Conservation (phyloP, 2,888 invertebrate species). For the Nowickia ferox region DNA sequence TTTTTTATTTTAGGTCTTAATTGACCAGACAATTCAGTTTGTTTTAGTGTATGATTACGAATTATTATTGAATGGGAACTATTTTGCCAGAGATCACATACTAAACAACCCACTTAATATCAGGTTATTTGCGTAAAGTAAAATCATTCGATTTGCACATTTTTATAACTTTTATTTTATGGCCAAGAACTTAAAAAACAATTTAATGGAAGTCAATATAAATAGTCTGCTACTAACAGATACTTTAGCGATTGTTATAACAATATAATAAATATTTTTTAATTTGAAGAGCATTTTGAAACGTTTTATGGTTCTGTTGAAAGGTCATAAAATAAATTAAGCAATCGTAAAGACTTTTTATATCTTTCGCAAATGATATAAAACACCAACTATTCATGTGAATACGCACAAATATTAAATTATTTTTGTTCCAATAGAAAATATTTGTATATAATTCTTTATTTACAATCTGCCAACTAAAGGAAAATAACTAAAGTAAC, state of each 20-base stretch:
- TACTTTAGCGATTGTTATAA: conserved; percentile 18
- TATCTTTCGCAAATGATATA: not conserved
- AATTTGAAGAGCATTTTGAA: not conserved
- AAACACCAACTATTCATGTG: not conserved
- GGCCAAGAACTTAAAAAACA: conserved; percentile 19
- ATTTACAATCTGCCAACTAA: too few relatives aligned
- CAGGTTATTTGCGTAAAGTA: conserved; percentile 23
- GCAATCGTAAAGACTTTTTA: not conserved
- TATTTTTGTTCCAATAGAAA: too few relatives aligned
- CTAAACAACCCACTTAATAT: conserved; percentile 21
- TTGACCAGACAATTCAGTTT: conserved; percentile 3
- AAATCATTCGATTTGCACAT: conserved; percentile 29
- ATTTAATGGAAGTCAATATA: conserved; percentile 22
- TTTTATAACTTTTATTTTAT: conserved; percentile 11
- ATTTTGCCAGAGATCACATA: not conserved
- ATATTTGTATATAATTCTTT: too few relatives aligned
- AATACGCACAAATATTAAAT: too few relatives aligned
- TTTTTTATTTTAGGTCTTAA: not conserved
- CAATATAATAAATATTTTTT: not conserved
- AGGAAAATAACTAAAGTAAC: too few relatives aligned
- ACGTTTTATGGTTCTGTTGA: not conserved
- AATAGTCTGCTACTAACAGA: not conserved
- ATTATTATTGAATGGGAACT: conserved; percentile 6
- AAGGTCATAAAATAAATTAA: conserved; percentile 10
- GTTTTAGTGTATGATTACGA: not conserved